Conservation (phyloP, 2,888 invertebrate genomes). For the Nymphalis urticae region DNA sequence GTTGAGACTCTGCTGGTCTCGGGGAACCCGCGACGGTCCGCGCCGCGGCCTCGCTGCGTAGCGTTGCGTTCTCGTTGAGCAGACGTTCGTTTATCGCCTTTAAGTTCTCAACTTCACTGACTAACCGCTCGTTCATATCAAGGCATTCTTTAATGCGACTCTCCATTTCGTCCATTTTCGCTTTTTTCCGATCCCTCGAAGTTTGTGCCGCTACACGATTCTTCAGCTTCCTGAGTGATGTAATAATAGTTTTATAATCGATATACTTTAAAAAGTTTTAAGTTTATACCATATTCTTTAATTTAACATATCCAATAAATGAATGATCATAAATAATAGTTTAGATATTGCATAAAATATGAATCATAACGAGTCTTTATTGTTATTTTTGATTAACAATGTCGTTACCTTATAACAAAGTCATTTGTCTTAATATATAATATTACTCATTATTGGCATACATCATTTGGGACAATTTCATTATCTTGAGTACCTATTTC, state of each 20-base stretch:
- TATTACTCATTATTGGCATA: too few relatives aligned
- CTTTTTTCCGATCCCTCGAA: slow-evolving; percentile 97
- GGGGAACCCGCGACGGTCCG: slow-evolving; percentile 86
- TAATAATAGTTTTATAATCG: slow-evolving; percentile 16
- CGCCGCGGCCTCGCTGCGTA: slow-evolving; percentile 82
- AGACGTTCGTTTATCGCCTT: slow-evolving; percentile 86
- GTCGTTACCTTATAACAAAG: too few relatives aligned
- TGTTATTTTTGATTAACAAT: too few relatives aligned
- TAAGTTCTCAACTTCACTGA: slow-evolving; percentile 85
- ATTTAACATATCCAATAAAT: background rate
- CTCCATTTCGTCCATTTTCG: slow-evolving; percentile 95
- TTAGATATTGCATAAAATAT: too few relatives aligned
- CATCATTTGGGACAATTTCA: background rate
- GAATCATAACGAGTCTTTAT: too few relatives aligned
- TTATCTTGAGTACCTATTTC: background rate
- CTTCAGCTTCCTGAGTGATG: slow-evolving; percentile 90
- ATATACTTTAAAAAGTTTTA: background rate
- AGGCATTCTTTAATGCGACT: slow-evolving; percentile 83
- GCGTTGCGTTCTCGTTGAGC: slow-evolving; percentile 83
- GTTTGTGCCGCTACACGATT: slow-evolving; percentile 99
- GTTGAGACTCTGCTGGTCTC: slow-evolving; percentile 92
- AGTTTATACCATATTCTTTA: background rate
- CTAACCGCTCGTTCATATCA: slow-evolving; percentile 83
- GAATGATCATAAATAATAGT: background rate
- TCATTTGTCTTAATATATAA: too few relatives aligned